A percentile compares a stretch with the other conserved stretches of the same genome.
Evolutionary conservation across 2,888 invertebrate species (phyloP).

Genomic region (Pheosia gnoma): DNA sequence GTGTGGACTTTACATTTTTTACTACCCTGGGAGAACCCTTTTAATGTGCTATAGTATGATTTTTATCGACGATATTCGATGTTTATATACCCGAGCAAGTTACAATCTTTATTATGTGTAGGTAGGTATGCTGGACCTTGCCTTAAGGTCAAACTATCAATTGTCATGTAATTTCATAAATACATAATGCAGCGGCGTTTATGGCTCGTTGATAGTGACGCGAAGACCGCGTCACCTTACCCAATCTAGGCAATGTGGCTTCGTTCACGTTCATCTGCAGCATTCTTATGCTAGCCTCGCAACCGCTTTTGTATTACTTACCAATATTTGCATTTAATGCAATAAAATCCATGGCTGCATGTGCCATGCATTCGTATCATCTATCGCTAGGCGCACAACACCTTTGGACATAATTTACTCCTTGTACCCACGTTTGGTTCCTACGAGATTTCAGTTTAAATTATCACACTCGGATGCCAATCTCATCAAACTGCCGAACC

Average conservation of each 20-base stretch:
- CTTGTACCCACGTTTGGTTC: too few relatives aligned
- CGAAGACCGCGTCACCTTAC: slow-evolving; percentile 48
- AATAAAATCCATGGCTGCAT: slow-evolving; percentile 25
- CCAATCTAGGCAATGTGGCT: slow-evolving; percentile 70
- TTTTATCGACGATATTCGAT: too few relatives aligned
- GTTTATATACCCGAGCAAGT: too few relatives aligned
- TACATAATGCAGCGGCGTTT: slow-evolving; percentile 48
- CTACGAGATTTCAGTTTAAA: slow-evolving; percentile 17
- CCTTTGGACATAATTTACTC: neutral
- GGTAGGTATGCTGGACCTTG: slow-evolving; percentile 30
- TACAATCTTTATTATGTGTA: too few relatives aligned
- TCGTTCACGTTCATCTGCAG: slow-evolving; percentile 67
- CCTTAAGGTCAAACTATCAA: slow-evolving; percentile 46
- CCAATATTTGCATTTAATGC: slow-evolving; percentile 19
- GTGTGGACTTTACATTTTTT: too few relatives aligned
- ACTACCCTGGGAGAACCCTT: too few relatives aligned
- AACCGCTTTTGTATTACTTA: slow-evolving; percentile 19
- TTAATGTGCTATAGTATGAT: too few relatives aligned
- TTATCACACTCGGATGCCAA: slow-evolving; percentile 23
- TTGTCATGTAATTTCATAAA: slow-evolving; percentile 46
- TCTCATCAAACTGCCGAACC: slow-evolving; percentile 16
- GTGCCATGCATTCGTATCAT: slow-evolving; percentile 9
- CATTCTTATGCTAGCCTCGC: slow-evolving; percentile 47
- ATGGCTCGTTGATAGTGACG: slow-evolving; percentile 35
- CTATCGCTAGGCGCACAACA: neutral